Conservation (phyloP, 2,888 invertebrate genomes). For the Volucella inflata region DNA sequence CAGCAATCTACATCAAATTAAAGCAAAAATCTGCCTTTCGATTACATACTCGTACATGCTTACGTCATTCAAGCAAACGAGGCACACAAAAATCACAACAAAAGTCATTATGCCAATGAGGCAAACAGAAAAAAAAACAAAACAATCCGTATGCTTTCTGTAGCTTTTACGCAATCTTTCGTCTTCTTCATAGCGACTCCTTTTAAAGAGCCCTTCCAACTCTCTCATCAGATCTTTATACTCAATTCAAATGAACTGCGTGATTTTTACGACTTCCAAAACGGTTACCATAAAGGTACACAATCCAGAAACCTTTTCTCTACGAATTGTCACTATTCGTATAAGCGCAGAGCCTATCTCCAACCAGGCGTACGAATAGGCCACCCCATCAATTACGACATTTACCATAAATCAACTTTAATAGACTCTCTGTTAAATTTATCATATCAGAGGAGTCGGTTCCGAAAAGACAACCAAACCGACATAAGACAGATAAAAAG, state of each 20-base stretch:
- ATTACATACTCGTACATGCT: no score
- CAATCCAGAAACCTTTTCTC: conserved; percentile 40
- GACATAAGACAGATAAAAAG: conserved; percentile 60
- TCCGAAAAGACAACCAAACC: conserved; percentile 61
- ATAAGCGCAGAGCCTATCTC: conserved; percentile 14
- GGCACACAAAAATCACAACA: no score
- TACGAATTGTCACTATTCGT: conserved; percentile 24
- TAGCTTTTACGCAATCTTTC: neutral
- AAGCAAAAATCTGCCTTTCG: no score
- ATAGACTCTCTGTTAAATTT: conserved; percentile 55
- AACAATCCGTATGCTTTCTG: neutral
- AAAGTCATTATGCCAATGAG: neutral
- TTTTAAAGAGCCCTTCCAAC: conserved; percentile 3
- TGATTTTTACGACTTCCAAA: conserved; percentile 44
- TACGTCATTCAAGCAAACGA: no score
- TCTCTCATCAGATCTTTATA: conserved; percentile 39
- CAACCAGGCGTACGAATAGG: neutral
- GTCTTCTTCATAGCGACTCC: neutral
- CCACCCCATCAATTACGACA: conserved; percentile 65
- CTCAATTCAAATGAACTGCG: conserved; percentile 56
- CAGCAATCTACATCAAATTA: no score
- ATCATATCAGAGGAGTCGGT: conserved; percentile 53
- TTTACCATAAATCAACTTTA: conserved; percentile 70
- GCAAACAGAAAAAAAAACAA: conserved; percentile 4
- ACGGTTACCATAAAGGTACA: conserved; percentile 38